Evolutionary conservation across 2,113 vertebrate species (phyloP), one percentile per base, ranked within the genome.

Genomic region (Artemisiospiza belli): DNA sequence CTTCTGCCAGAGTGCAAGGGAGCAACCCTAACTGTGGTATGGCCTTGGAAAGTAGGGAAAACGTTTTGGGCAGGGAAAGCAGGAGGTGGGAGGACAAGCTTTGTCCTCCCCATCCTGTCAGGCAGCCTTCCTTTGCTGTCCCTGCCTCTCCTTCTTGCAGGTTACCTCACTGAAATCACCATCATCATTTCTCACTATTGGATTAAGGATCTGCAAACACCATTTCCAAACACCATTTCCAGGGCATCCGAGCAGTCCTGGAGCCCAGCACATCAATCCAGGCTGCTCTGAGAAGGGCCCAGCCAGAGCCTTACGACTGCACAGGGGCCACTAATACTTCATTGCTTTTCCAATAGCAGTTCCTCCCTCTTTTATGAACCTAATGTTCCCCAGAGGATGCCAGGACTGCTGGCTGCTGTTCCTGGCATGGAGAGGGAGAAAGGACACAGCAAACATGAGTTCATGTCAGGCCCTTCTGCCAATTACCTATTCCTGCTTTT

Each of bases 321-420:
- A 87, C 79, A 51, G 92, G 87, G 92, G 70, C 92, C 57, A 75
- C 91, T 94, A 80, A 96, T 46, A 80, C 88, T 57, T 96, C 93
- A 96, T 84, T 96, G 95, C 86, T 97, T 95, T 97, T 95, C 95
- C 95, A 96, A 96, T 96, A 96, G 63, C 70, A 63, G 81, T 79
- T 93, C 83, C 72, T 91, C 87, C 90, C 86, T 78, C 44, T 15
- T 93, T 97, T 78, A 97, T 81, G 94, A 91, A 52, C 76, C 68
- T 86, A 63, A 96, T 73, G 88, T 30, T 69, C 75, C 95, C 95
- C 95, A 83, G 67, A 1, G 49, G 90, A 83, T 1, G 0, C 80
- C 24, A 14, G 51, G 47, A 63, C 47, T 62, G 68, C 85, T 83
- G 89, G 79, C 73, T 90, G 89, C 66, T 41, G 35, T 11, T 80